Evolutionary conservation across 2,113 vertebrate species (phyloP).

Genomic region (Pongo abelii): DNA sequence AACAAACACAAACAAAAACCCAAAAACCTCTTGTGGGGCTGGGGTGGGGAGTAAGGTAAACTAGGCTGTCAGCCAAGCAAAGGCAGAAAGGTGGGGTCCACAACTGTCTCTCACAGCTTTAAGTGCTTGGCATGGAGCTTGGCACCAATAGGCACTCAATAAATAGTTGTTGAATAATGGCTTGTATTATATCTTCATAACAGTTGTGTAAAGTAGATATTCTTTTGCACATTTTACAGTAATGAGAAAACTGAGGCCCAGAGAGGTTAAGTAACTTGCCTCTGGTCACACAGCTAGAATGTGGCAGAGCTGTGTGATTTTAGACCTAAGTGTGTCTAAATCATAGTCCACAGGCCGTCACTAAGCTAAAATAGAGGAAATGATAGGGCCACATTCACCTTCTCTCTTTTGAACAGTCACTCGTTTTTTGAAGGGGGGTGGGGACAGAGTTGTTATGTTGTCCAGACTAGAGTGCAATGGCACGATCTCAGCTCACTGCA

Average conservation of each 20-base stretch:
- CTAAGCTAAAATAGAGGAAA: background rate
- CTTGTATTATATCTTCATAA: background rate
- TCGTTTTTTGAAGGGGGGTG: too few relatives aligned
- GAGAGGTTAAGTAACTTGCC: background rate
- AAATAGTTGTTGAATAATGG: background rate
- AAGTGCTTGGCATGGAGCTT: background rate
- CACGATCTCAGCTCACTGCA: too few relatives aligned
- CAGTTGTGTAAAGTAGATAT: background rate
- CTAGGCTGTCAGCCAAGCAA: background rate
- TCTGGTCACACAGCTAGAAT: background rate
- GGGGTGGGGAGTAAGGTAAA: background rate
- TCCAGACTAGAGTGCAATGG: too few relatives aligned
- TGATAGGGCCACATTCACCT: rapidly evolving
- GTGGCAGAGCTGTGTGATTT: background rate
- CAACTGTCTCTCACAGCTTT: background rate
- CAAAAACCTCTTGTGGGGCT: background rate
- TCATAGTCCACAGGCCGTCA: background rate
- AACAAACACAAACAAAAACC: too few relatives aligned
- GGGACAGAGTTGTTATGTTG: too few relatives aligned
- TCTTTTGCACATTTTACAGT: conserved; percentile 2
- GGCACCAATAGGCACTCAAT: background rate
- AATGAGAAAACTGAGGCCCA: background rate
- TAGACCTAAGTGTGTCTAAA: background rate
- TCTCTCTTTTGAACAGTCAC: background rate
- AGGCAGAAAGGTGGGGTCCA: background rate